These are phyloP conservation scores for Palaemon carinicauda DNA, from an alignment of 1,140 invertebrate species.

Conservation along the genomic window DNA sequence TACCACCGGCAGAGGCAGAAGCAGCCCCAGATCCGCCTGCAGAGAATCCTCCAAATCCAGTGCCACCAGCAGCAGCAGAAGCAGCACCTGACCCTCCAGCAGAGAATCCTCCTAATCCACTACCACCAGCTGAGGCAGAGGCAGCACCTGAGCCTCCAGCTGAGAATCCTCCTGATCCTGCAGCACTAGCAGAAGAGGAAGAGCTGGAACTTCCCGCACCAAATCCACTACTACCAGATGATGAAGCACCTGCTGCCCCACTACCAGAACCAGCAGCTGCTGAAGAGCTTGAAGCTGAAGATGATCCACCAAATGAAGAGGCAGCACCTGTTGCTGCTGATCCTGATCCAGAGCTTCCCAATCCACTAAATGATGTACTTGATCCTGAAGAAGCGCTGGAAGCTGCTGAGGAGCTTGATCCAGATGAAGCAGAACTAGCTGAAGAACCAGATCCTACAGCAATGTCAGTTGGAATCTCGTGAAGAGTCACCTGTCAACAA, in stretches of 20 bases:
- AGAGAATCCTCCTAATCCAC: neutral
- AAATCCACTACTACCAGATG: too few species aligned
- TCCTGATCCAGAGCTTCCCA: too few species aligned
- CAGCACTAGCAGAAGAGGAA: neutral
- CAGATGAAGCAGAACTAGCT: conserved; percentile 1
- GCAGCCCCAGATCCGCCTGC: neutral
- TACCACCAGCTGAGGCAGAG: neutral
- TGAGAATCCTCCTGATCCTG: neutral
- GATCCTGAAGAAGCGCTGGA: too few species aligned
- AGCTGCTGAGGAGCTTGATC: too few species aligned
- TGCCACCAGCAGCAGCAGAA: neutral
- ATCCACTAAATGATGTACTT: too few species aligned
- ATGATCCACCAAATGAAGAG: too few species aligned
- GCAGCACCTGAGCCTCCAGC: conserved; percentile 11
- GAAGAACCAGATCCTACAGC: conserved; percentile 32
- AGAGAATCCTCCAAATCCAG: too few species aligned
- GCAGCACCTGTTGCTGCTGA: too few species aligned
- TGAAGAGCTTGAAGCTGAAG: too few species aligned
- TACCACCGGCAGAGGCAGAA: neutral
- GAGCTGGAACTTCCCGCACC: neutral
- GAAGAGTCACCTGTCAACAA: conserved; percentile 15
- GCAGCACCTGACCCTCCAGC: too few species aligned
- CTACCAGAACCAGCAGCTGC: neutral
- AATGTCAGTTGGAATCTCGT: conserved; percentile 41
- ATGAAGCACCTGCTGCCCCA: neutral